Percentiles rank a stretch among this genome's conserved stretches.
Conservation (phyloP, 2,113 vertebrate species). For the Onychostoma macrolepis region DNA sequence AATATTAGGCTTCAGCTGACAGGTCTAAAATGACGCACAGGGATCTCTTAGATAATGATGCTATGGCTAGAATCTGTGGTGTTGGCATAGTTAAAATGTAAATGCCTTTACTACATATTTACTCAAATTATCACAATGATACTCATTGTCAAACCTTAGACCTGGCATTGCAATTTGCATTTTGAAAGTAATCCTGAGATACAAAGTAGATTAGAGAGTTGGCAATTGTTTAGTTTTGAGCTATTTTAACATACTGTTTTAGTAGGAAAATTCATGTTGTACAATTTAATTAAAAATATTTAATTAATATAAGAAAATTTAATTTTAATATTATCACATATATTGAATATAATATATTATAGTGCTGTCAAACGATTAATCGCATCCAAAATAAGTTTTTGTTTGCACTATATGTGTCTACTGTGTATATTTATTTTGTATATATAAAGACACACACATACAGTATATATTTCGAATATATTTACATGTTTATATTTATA, state of each 20-base stretch:
- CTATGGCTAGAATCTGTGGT: not conserved
- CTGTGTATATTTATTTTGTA: no score
- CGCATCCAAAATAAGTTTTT: no score
- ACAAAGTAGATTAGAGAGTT: not conserved
- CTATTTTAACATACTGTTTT: not conserved
- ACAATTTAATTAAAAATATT: not conserved
- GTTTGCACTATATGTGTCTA: no score
- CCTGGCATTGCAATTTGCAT: not conserved
- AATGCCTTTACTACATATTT: constrained; percentile 39
- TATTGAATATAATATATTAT: not conserved
- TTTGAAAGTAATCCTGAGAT: not conserved
- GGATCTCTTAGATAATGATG: constrained; percentile 19
- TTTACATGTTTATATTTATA: no score
- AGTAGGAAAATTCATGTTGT: not conserved
- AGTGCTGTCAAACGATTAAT: no score
- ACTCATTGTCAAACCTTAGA: not conserved
- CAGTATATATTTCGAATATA: no score
- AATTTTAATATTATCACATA: not conserved
- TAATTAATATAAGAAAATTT: not conserved
- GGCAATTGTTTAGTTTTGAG: not conserved
- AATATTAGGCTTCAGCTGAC: constrained; percentile 22
- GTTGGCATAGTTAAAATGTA: constrained; percentile 11
- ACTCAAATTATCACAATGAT: constrained; percentile 30
- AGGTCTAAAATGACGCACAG: constrained; percentile 3
- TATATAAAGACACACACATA: no score